These are phyloP conservation scores for Nothobranchius kuhntae DNA, from an alignment of 2,113 vertebrate genomes.

Conservation along the genomic window DNA sequence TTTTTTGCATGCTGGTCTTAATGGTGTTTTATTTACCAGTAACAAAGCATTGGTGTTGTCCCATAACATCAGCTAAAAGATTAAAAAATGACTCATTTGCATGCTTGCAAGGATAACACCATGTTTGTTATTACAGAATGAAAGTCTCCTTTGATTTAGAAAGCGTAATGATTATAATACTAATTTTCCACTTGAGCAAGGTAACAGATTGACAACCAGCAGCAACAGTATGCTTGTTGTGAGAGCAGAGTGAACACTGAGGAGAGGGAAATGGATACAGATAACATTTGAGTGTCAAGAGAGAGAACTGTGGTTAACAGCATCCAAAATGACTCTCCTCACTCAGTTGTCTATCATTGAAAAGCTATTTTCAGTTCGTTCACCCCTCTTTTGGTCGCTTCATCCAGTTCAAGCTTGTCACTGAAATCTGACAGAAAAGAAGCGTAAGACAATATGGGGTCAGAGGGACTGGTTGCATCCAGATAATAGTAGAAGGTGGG, in stretches of 20 bases:
- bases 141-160: too few relatives aligned
- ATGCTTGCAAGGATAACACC: too few relatives aligned
- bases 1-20: neutral
- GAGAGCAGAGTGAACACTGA: constrained; percentile 16
- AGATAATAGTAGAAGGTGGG: neutral
- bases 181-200: constrained; percentile 19
- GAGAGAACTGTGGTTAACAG: constrained; percentile 43
- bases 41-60: neutral
- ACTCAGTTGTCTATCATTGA: constrained; percentile 48
- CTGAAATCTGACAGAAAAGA: constrained; percentile 41
- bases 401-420: constrained; percentile 33
- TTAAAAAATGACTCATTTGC: too few relatives aligned
- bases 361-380: constrained; percentile 58
- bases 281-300: constrained; percentile 46
- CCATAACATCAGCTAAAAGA: too few relatives aligned
- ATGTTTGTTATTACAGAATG: too few relatives aligned
- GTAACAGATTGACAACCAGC: constrained; percentile 35
- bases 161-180: constrained; percentile 11
- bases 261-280: constrained; percentile 32
- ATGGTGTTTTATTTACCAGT: neutral
- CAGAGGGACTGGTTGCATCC: neutral
- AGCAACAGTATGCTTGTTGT: constrained; percentile 41
- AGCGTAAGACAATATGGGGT: constrained; percentile 55
- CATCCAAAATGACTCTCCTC: constrained; percentile 35
- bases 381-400: constrained; percentile 27